These are phyloP conservation scores for Drosophila rhopaloa DNA, from an alignment of 1,140 invertebrate species.

Conservation along the genomic window DNA sequence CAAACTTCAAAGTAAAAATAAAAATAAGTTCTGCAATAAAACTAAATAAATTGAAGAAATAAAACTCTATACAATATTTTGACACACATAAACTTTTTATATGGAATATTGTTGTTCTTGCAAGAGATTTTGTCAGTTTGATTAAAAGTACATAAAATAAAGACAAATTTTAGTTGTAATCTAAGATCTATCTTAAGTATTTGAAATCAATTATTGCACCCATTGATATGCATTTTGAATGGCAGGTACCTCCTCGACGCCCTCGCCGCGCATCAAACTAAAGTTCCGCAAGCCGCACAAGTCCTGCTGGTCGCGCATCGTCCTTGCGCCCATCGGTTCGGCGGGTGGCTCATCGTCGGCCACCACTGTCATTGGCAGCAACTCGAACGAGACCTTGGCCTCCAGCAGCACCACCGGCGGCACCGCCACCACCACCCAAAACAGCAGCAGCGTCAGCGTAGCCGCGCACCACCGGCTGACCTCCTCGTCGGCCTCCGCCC, in stretches of 20 bases:
- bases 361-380: constrained; percentile 75
- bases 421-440: constrained; percentile 74
- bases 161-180: too few species aligned
- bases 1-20: too few species aligned
- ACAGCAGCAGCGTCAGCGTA: constrained; percentile 74
- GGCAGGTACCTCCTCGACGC: constrained; percentile 66
- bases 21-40: too few species aligned
- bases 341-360: constrained; percentile 55
- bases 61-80: too few species aligned
- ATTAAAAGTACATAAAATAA: too few species aligned
- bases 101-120: too few species aligned
- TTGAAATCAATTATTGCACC: too few species aligned
- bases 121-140: too few species aligned
- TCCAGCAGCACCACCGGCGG: constrained; percentile 69
- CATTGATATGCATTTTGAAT: not conserved
- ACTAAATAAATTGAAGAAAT: too few species aligned
- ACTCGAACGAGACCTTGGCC: constrained; percentile 76
- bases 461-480: constrained; percentile 68
- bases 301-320: constrained; percentile 77
- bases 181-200: too few species aligned
- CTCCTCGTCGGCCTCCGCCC: constrained; percentile 73
- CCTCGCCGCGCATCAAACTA: constrained; percentile 80
- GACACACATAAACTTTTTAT: too few species aligned
- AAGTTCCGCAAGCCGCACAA: constrained; percentile 83
- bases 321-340: constrained; percentile 72